phyloP scores from a whole-genome alignment of 2,888 invertebrate genomes.

The Thereva unica region DNA sequence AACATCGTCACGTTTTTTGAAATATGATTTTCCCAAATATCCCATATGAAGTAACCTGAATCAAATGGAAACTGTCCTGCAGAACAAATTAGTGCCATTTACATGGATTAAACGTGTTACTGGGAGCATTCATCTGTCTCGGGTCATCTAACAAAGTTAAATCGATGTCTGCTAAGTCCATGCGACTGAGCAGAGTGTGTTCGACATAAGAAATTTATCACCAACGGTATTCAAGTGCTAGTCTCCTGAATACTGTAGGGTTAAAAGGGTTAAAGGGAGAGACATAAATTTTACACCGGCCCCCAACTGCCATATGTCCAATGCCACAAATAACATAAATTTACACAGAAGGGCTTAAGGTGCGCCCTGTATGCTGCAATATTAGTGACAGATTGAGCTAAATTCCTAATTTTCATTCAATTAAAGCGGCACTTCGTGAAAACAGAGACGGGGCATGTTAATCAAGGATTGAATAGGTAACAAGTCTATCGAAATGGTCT shows the following conservation, averaged over 20 bases:
- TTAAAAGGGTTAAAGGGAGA: slow-evolving; percentile 29
- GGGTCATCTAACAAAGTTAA: slow-evolving; percentile 27
- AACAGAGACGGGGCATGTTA: no score
- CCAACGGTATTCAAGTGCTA: not conserved
- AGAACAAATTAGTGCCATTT: slow-evolving; percentile 33
- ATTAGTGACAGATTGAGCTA: no score
- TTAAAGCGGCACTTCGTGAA: no score
- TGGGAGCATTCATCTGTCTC: slow-evolving; percentile 25
- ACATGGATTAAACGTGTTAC: slow-evolving; percentile 34
- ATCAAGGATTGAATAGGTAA: no score
- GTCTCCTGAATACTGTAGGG: slow-evolving; percentile 23
- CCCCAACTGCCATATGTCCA: slow-evolving; percentile 35
- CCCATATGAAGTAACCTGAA: not conserved
- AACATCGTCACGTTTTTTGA: no score
- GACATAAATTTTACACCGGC: slow-evolving; percentile 26
- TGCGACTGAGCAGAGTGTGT: slow-evolving; percentile 24
- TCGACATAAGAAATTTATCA: slow-evolving; percentile 31
- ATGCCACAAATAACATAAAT: slow-evolving; percentile 28
- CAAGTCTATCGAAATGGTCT: no score
- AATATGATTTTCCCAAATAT: no score
- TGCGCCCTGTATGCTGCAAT: not conserved
- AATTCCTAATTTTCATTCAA: no score
- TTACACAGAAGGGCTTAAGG: slow-evolving; percentile 8
- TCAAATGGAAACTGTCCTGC: slow-evolving; percentile 23
- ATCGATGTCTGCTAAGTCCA: slow-evolving; percentile 26